Evolutionary conservation across 2,888 invertebrate species (phyloP).

Genomic region (Scelioninae gen. 1): DNA sequence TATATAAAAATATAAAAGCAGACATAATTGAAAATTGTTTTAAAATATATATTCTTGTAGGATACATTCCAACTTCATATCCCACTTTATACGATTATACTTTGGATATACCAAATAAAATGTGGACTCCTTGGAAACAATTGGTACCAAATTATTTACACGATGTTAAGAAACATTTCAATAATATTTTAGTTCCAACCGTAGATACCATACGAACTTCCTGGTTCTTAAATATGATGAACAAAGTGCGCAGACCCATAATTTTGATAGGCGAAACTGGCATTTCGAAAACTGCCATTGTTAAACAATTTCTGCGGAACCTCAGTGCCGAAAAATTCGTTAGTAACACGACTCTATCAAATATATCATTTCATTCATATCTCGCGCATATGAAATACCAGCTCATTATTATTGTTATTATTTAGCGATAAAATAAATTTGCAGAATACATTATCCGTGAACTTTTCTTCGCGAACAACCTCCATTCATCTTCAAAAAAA

Average conservation of each 20-base stretch:
- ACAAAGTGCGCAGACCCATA: slow-evolving; percentile 90
- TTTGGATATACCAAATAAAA: slow-evolving; percentile 87
- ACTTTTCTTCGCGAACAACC: slow-evolving; percentile 96
- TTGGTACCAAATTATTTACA: slow-evolving; percentile 91
- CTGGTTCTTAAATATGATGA: slow-evolving; percentile 92
- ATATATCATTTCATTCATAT: slow-evolving; percentile 7
- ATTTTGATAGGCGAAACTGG: slow-evolving; percentile 95
- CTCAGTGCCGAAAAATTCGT: slow-evolving; percentile 89
- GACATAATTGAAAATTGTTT: background rate
- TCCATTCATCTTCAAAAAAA: slow-evolving; percentile 95
- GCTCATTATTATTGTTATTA: slow-evolving; percentile 1
- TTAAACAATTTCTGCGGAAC: slow-evolving; percentile 91
- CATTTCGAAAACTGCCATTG: slow-evolving; percentile 96
- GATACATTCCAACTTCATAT: slow-evolving; percentile 90
- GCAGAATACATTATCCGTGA: slow-evolving; percentile 88
- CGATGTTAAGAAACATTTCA: slow-evolving; percentile 88
- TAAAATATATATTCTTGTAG: slow-evolving; percentile 79
- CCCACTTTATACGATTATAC: slow-evolving; percentile 93
- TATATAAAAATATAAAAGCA: too few relatives aligned
- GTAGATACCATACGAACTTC: slow-evolving; percentile 93
- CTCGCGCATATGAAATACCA: slow-evolving; percentile 11
- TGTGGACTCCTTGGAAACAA: slow-evolving; percentile 95
- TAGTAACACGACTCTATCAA: slow-evolving; percentile 78
- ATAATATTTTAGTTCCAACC: slow-evolving; percentile 95
- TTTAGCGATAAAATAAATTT: background rate